These are phyloP conservation scores for Aelia acuminata DNA, from an alignment of 2,888 invertebrate genomes.

Conservation along the genomic window DNA sequence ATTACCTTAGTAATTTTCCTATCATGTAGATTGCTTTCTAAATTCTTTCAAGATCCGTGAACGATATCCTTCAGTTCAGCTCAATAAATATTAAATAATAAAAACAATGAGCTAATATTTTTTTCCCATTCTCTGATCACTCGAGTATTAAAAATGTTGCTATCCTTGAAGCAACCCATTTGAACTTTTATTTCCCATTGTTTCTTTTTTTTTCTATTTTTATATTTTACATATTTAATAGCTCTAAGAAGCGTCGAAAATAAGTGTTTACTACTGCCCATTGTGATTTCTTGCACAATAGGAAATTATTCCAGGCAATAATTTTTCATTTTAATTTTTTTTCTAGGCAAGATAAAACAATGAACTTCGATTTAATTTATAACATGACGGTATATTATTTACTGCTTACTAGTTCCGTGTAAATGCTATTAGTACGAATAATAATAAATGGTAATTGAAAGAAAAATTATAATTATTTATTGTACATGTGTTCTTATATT, in stretches of 20 bases:
- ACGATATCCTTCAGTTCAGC: too few species aligned
- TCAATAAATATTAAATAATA: neutral
- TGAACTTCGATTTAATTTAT: neutral
- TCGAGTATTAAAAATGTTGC: neutral
- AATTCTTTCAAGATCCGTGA: too few species aligned
- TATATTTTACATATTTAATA: neutral
- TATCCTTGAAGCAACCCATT: neutral
- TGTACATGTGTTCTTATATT: too few species aligned
- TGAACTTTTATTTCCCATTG: conserved; percentile 8
- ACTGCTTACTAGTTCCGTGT: neutral
- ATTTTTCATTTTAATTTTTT: neutral
- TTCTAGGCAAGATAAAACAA: neutral
- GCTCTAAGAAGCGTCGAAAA: neutral
- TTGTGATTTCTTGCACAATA: conserved; percentile 1
- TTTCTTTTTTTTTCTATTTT: conserved; percentile 24
- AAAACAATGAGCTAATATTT: neutral
- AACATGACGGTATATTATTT: neutral
- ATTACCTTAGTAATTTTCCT: too few species aligned
- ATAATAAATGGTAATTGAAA: neutral
- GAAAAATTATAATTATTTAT: neutral
- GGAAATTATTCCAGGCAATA: conserved; percentile 2
- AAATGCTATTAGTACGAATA: neutral
- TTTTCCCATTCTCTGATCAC: neutral
- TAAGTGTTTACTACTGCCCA: neutral
- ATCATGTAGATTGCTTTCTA: too few species aligned